A percentile compares a stretch with the other conserved stretches of the same genome.
Conservation (phyloP, 2,888 invertebrate species). For the Drosophila longiperda region DNA sequence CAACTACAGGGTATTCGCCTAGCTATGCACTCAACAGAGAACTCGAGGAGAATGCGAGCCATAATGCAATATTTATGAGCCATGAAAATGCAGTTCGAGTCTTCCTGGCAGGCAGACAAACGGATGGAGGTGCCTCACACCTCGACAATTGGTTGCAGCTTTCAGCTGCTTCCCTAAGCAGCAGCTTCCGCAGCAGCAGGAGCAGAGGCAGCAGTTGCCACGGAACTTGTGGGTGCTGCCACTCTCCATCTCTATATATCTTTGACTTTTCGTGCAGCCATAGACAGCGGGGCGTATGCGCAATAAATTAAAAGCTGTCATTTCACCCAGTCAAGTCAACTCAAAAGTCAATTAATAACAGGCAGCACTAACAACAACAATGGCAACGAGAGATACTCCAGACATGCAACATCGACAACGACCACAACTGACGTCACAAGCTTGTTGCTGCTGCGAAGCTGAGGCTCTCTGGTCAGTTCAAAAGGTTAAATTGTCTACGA, state of each 20-base stretch:
- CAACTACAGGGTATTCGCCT: conserved; percentile 17
- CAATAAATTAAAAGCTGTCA: conserved; percentile 76
- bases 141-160: conserved; percentile 45
- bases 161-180: conserved; percentile 63
- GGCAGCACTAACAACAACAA: conserved; percentile 32
- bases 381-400: conserved; percentile 24
- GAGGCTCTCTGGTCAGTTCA: conserved; percentile 63
- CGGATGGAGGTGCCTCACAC: conserved; percentile 36
- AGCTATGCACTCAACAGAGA: conserved; percentile 6
- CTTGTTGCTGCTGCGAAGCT: conserved; percentile 16
- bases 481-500: conserved; percentile 69
- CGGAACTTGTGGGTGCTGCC: conserved; percentile 61
- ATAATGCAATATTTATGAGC: conserved; percentile 73
- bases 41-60: conserved; percentile 32
- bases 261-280: conserved; percentile 6
- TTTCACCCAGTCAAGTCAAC: conserved; percentile 75
- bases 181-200: conserved; percentile 62
- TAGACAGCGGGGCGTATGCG: conserved; percentile 75
- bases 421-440: conserved; percentile 66
- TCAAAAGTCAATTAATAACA: conserved; percentile 81
- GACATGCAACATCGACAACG: conserved; percentile 42
- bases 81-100: conserved; percentile 72
- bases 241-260: conserved; percentile 4
- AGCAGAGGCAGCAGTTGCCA: conserved; percentile 14
- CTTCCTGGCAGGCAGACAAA: conserved; percentile 40